Base-by-base conservation (phyloP, 2,888 invertebrate species). In the Frankliniella fusca region DNA sequence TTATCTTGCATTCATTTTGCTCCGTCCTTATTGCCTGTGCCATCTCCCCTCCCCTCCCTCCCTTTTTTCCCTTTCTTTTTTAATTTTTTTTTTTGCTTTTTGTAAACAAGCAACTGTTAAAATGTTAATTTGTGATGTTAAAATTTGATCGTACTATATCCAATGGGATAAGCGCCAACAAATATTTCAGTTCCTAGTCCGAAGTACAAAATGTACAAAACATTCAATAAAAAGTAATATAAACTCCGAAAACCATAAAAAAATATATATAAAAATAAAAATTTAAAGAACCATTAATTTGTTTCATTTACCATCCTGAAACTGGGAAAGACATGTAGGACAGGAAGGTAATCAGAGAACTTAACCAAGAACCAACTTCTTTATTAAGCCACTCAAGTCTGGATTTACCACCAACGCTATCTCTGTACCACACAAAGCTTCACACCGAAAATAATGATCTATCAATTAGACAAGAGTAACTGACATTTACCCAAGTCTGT, bases 151-250 rank as follows among this genome's bases (percentile, higher is more conserved):
- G 70, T 27, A 65, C 18, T 65, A 27, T 76, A 23, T 76, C 0
- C 12, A 27, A 27, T 76, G 12, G 27, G 70, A 11, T 10, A 76
- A 76, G 70, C 27, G 12, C 70, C 70, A 76, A 76, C 70, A 76
- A 27, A 76, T 27, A 76, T 76, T 76, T 76, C 70, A 76, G 70
- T 76, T 76, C 70, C 70, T 76, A 76, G 70, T 76, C 70, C 23
- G 27, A 76, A 76, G 70, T 76, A 28, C 10, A 81, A 81, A 50
- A 23, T 80, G 12, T 12, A 38, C 48, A 80, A 80, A n/a, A 80
- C 50, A 50, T 8, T 50, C 49, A 54, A 27, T 23, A 81, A 81
- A 28, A 61, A 61, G 38, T 38, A 18, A n/a, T 81, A 50, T 27
- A 50, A 49, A 76, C 23, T 61, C 10, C 20, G 23, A 50, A 61